Evolutionary conservation across 1,140 invertebrate genomes (phyloP), one percentile per base, ranked within the genome.

Genomic region (Conus betulinus): DNA sequence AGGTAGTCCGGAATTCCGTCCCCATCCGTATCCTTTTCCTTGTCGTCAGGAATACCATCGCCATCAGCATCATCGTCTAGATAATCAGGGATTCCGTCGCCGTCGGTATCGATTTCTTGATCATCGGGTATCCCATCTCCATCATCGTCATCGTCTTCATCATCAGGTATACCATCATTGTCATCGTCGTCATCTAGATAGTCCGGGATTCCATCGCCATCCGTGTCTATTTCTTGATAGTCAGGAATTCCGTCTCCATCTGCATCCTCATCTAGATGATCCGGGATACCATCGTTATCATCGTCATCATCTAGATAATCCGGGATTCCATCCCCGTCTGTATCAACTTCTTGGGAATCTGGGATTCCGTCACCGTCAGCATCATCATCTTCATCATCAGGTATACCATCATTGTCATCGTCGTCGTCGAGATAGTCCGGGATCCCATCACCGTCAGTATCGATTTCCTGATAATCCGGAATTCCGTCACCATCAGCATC

Each of bases 211-310:
- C 93, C 94, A 89, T 94, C 93, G 57, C 92, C 92, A 84, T 95
- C 93, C 55, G 78, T 85, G 90, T 94, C 93, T 20, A 89, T 84
- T 39, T 94, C 94, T 51, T 84, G 23, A 76, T 93, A 51, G 88
- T 94, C 92, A 8, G 93, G 93, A 87, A 94, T 94, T 7, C 94
- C 94, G 89, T 93, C 92, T n/a, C 91, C 91, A 90, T 94, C 93
- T 78, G 87, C 87, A 88, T 94, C 93, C 27, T 93, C 88, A 55
- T 94, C 92, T 84, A 89, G 76, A 81, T 91, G 76, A 89, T 94
- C 93, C 10, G 93, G 93, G 76, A 93, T 93, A 8, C 94, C 94
- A 91, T 94, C 93, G 55, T 90, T 89, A 88, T 93, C 93, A 53
- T 91, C 93, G 84, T 93, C 92, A 71, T 92, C 87, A 60, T 94